Evolutionary conservation across 1,140 invertebrate genomes (phyloP), one percentile per base, ranked within the genome.

Genomic region (Diorhabda carinulata): DNA sequence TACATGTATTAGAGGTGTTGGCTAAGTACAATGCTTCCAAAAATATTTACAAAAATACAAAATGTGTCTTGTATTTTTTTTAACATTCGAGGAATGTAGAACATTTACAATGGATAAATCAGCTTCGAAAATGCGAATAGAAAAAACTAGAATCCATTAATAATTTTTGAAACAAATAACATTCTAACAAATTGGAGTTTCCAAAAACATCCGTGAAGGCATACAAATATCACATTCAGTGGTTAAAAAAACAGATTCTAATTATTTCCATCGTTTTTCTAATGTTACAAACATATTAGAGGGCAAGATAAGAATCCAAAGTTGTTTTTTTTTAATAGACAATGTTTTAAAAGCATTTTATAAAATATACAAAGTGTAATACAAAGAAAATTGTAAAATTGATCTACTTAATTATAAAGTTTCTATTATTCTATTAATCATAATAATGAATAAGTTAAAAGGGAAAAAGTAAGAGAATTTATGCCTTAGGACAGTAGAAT

Each of bases 371-470:
- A 25, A 25, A 25, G 25, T 25, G 25, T 25, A 25, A 25, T 25
- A 25, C 25, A 25, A 25, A 25, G 25, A 25, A 25, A 25, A 25
- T 25, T 25, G 25, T 25, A 25, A 25, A 25, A 25, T 25, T 25
- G 25, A 25, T 8, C 52, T 56, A 56, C 52, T 56, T 7, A 56
- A 1, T 56, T 2, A 2, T 56, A 7, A 56, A 56, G 6, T 56
- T n/a, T 56, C 52, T 7, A 6, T 56, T 56, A 56, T 43, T 40
- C 42, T 41, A 43, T 40, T 61, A 4, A 61, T 40, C 25, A 61
- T n/a, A 61, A 40, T 41, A 44, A n/a, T 43, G 10, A 66, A 72
- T 41, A 62, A 63, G 45, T 43, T 9, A 57, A 69, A 43, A 72
- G 59, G 9, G 58, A 65, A 66, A 67, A 25, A 61, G n/a, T 62